Percentiles rank a stretch among this genome's conserved stretches.
phyloP scores from a whole-genome alignment of 30 jellyfish, hydroid and myxozoan species.

The Hydractinia echinata region DNA sequence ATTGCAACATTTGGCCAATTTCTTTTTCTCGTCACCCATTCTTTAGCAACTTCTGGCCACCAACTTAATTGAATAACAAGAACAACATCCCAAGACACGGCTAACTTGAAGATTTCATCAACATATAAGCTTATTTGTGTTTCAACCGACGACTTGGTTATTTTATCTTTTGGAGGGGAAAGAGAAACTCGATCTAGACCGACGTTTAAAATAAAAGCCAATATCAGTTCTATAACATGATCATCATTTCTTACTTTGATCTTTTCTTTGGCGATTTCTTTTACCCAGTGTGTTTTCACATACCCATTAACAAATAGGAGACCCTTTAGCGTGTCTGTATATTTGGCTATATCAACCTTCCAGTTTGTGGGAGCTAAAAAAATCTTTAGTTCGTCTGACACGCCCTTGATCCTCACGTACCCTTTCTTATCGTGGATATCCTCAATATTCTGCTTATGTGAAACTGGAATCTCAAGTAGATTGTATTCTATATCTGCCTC shows the following conservation, averaged over 20 bases:
- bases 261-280: background rate
- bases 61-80: background rate
- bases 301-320: background rate
- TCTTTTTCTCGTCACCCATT: background rate
- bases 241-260: background rate
- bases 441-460: no score
- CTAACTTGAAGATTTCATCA: background rate
- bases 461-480: no score
- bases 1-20: conserved; percentile 13
- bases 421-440: no score
- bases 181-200: background rate
- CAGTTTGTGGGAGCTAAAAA: no score
- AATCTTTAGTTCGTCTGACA: no score
- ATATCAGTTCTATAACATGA: background rate
- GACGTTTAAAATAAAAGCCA: background rate
- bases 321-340: background rate
- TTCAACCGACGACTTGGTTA: conserved; percentile 21
- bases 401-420: no score
- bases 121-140: background rate
- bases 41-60: conserved; percentile 31
- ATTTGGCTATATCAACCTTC: no score
- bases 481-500: no score
- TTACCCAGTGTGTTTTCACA: background rate
- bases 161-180: background rate
- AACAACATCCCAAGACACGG: conserved; percentile 14